These are phyloP conservation scores for Polia nebulosa DNA, from an alignment of 2,888 invertebrate genomes.

Conservation along the genomic window DNA sequence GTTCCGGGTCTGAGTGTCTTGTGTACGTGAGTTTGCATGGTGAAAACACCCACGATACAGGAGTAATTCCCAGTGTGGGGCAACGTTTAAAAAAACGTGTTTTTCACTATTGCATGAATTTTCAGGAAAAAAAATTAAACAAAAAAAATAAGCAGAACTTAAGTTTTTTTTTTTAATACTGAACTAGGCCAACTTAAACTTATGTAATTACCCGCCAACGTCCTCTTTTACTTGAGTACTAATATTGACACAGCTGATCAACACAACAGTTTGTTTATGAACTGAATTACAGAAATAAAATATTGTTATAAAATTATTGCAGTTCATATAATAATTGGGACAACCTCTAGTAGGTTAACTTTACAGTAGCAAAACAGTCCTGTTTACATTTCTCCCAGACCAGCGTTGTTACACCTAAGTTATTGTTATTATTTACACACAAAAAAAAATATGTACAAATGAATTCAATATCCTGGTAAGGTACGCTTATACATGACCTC, in stretches of 20 bases:
- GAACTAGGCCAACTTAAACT: not conserved
- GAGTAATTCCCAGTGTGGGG: no score
- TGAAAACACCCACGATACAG: no score
- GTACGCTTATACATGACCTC: not conserved
- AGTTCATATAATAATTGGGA: no score
- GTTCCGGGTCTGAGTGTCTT: no score
- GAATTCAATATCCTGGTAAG: not conserved
- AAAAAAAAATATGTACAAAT: not conserved
- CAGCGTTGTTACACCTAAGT: not conserved
- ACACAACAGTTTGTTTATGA: not conserved
- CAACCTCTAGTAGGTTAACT: not conserved
- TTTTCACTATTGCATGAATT: no score
- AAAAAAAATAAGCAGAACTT: no score
- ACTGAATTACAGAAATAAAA: no score
- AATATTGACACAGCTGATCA: conserved; percentile 4
- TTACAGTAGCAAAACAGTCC: no score
- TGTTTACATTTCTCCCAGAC: conserved; percentile 18
- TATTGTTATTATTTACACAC: conserved; percentile 1
- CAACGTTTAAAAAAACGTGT: no score
- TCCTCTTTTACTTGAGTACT: not conserved
- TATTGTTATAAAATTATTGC: no score
- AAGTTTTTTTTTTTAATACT: not conserved
- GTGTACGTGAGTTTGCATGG: no score
- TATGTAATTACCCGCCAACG: not conserved
- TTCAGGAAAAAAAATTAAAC: no score